Conservation (phyloP, 2,113 vertebrate species). For the Osmerus mordax region DNA sequence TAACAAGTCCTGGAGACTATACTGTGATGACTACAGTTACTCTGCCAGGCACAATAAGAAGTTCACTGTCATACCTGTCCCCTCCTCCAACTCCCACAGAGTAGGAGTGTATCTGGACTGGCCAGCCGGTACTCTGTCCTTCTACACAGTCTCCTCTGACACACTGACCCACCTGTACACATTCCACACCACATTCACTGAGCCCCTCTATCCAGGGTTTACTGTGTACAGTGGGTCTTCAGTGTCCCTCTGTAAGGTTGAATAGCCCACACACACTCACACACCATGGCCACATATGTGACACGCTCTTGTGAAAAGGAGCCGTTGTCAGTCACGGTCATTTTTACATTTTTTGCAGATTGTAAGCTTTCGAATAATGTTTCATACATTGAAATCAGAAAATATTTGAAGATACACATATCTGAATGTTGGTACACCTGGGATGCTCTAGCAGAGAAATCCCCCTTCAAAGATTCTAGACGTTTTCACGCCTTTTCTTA, state of each 20-base stretch:
- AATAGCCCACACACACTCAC: too few species aligned
- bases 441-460: too few species aligned
- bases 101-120: constrained; percentile 56
- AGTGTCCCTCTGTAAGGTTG: neutral
- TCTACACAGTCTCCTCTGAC: constrained; percentile 44
- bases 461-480: too few species aligned
- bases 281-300: too few species aligned
- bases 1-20: constrained; percentile 12
- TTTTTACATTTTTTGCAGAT: too few species aligned
- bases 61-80: constrained; percentile 7
- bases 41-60: constrained; percentile 55
- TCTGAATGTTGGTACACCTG: too few species aligned
- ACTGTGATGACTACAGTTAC: constrained; percentile 55
- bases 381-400: too few species aligned
- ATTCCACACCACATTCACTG: constrained; percentile 9
- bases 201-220: constrained; percentile 53
- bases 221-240: constrained; percentile 17
- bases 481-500: too few species aligned
- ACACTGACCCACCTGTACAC: constrained; percentile 47
- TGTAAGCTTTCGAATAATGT: too few species aligned
- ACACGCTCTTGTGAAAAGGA: too few species aligned
- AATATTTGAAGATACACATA: too few species aligned
- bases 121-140: constrained; percentile 45
- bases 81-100: constrained; percentile 44
- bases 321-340: too few species aligned